phyloP scores from a whole-genome alignment of 2,888 invertebrate species.

The Smittia aterrima region DNA sequence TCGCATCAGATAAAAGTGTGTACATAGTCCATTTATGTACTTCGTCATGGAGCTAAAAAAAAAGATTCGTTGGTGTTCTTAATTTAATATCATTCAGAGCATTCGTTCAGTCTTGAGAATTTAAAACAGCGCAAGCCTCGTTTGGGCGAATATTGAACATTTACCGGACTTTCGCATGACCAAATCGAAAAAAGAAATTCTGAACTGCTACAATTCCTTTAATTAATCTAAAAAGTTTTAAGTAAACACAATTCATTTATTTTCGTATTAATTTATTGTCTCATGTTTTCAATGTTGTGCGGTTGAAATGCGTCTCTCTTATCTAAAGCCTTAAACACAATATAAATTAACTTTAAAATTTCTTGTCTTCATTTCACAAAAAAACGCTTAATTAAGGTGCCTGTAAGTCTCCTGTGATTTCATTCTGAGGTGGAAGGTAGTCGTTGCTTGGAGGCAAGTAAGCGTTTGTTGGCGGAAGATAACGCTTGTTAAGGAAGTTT shows the following conservation, averaged over 20 bases:
- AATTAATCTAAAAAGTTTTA: too few relatives aligned
- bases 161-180: too few relatives aligned
- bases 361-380: background rate
- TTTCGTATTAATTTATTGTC: slow-evolving; percentile 16
- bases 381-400: background rate
- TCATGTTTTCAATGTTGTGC: slow-evolving; percentile 12
- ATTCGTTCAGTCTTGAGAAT: too few relatives aligned
- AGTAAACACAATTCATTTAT: background rate
- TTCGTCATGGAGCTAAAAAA: too few relatives aligned
- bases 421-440: slow-evolving; percentile 21
- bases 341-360: slow-evolving; percentile 12
- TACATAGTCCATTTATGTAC: too few relatives aligned
- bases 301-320: slow-evolving; percentile 23
- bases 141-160: too few relatives aligned
- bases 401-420: slow-evolving; percentile 11
- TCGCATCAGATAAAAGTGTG: too few relatives aligned
- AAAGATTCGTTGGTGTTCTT: too few relatives aligned
- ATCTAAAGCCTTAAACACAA: slow-evolving; percentile 37
- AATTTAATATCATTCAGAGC: too few relatives aligned
- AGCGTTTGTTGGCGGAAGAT: slow-evolving; percentile 19
- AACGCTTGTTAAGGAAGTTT: slow-evolving; percentile 32
- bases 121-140: too few relatives aligned
- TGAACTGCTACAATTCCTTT: too few relatives aligned
- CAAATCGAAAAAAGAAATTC: too few relatives aligned
- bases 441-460: slow-evolving; percentile 30